These are phyloP conservation scores for Limanda limanda DNA, from an alignment of 2,113 vertebrate genomes.

Conservation along the genomic window DNA sequence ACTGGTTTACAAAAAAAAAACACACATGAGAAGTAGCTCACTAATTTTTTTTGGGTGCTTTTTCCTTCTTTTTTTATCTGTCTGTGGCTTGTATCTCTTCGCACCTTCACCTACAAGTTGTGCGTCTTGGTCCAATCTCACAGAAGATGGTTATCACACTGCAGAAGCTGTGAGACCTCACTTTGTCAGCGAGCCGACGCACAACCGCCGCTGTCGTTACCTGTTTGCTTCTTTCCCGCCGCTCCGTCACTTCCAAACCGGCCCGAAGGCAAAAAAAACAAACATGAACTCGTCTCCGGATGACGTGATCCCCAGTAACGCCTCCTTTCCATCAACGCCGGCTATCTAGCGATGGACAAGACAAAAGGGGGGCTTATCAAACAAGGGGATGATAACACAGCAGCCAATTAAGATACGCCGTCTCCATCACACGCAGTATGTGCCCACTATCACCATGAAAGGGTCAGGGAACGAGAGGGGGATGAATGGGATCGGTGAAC, in stretches of 20 bases:
- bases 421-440: slow-evolving; percentile 48
- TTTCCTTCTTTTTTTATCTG: slow-evolving; percentile 4
- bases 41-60: not conserved
- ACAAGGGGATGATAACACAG: slow-evolving; percentile 55
- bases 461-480: slow-evolving; percentile 41
- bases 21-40: slow-evolving; percentile 17
- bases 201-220: not conserved
- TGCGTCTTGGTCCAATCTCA: slow-evolving; percentile 37
- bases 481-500: slow-evolving; percentile 35
- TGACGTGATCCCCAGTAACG: slow-evolving; percentile 23
- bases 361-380: slow-evolving; percentile 72
- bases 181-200: slow-evolving; percentile 25
- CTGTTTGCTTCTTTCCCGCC: not conserved
- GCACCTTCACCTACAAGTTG: slow-evolving; percentile 38
- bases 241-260: not conserved
- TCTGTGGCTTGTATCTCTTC: slow-evolving; percentile 44
- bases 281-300: slow-evolving; percentile 23
- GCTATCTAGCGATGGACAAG: slow-evolving; percentile 59
- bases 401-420: slow-evolving; percentile 74
- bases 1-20: slow-evolving; percentile 14
- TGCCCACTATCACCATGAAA: slow-evolving; percentile 55
- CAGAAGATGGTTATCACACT: slow-evolving; percentile 57
- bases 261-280: slow-evolving; percentile 4
- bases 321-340: slow-evolving; percentile 26
- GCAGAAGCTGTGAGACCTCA: slow-evolving; percentile 27